Evolutionary conservation across 2,113 vertebrate species (phyloP).

Genomic region (Mungos mungo): DNA sequence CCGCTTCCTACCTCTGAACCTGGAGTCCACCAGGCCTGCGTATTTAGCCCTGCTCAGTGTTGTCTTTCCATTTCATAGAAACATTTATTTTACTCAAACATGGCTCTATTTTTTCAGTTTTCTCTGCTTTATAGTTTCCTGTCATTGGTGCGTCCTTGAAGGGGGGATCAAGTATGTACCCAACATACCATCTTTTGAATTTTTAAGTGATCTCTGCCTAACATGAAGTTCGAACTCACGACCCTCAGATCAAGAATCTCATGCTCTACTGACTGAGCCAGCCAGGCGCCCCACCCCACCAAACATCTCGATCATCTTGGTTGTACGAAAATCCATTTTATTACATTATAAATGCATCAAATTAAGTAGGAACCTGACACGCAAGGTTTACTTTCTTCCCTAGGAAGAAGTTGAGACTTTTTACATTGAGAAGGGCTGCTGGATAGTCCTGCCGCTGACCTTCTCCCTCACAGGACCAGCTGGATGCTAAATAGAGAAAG

Average conservation of each 20-base stretch:
- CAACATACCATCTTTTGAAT: neutral
- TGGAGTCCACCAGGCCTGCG: neutral
- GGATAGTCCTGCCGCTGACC: neutral
- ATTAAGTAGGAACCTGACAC: neutral
- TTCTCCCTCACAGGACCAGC: neutral
- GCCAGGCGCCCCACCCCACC: neutral
- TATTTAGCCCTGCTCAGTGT: neutral
- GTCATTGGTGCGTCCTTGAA: neutral
- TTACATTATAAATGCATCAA: neutral
- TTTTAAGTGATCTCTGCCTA: neutral
- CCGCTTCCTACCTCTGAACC: neutral
- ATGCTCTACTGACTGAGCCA: neutral
- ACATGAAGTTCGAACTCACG: neutral
- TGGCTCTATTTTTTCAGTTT: neutral
- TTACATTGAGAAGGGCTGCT: neutral
- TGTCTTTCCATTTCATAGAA: neutral
- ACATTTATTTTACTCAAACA: neutral
- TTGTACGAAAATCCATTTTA: neutral
- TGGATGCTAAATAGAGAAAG: neutral
- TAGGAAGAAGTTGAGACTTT: neutral
- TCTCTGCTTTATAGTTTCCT: neutral
- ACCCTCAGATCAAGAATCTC: neutral
- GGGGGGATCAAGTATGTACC: neutral
- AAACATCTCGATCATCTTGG: neutral
- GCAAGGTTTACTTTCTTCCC: neutral